These are phyloP conservation scores for Synergus umbraculus DNA, from an alignment of 2,888 invertebrate genomes.

Conservation along the genomic window DNA sequence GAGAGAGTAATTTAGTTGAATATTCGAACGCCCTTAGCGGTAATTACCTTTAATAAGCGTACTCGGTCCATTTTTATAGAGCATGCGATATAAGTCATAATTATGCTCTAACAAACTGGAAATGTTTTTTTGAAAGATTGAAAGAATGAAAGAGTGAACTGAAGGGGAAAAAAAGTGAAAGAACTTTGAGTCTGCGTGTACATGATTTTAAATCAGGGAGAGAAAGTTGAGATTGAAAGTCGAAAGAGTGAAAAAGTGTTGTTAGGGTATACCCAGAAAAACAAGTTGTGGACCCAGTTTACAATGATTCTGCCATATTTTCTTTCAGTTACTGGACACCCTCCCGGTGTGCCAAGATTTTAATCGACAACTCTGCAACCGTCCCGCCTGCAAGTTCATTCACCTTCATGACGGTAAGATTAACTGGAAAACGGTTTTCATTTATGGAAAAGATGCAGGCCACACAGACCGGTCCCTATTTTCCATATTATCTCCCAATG, in stretches of 20 bases:
- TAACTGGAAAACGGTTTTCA: not conserved
- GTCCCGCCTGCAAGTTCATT: conserved; percentile 98
- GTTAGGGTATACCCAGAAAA: conserved; percentile 53
- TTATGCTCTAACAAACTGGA: conserved; percentile 75
- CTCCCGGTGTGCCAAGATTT: conserved; percentile 99
- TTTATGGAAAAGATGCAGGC: not conserved
- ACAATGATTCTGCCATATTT: conserved; percentile 72
- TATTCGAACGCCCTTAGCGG: conserved; percentile 69
- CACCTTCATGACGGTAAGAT: conserved; percentile 96
- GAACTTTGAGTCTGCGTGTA: conserved; percentile 43
- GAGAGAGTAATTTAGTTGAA: conserved; percentile 54
- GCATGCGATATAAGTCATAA: conserved; percentile 72
- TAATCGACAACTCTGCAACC: conserved; percentile 98
- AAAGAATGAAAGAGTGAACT: conserved; percentile 49
- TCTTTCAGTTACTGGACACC: conserved; percentile 99
- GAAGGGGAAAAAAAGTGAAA: conserved; percentile 49
- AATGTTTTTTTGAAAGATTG: conserved; percentile 48
- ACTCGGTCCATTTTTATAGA: conserved; percentile 62
- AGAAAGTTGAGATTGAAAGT: conserved; percentile 42
- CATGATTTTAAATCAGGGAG: conserved; percentile 46
- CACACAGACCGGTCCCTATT: not conserved
- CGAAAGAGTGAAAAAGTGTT: conserved; percentile 48
- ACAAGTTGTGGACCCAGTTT: conserved; percentile 55
- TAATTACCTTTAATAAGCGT: conserved; percentile 62
- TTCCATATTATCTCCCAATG: too few species aligned